Evolutionary conservation across 2,888 invertebrate species (phyloP).

Genomic region (Aspidapion aeneum): DNA sequence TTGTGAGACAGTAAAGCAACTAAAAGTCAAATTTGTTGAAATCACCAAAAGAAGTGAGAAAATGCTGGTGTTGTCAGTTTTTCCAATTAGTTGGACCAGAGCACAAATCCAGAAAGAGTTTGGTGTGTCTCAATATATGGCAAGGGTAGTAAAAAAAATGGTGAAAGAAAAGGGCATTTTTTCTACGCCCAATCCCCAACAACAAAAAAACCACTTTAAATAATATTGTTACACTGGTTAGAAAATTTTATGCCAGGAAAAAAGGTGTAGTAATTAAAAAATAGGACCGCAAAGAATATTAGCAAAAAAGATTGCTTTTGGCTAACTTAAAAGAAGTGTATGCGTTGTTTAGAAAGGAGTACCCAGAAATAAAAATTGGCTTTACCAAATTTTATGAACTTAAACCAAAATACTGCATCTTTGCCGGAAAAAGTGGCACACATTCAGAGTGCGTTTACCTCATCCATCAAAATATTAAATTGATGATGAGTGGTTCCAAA

Average conservation of each 20-base stretch:
- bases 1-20: neutral
- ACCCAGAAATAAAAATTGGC: neutral
- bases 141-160: neutral
- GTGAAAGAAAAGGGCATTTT: neutral
- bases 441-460: neutral
- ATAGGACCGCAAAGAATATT: neutral
- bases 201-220: neutral
- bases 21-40: neutral
- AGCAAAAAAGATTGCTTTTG: neutral
- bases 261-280: neutral
- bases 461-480: neutral
- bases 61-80: neutral
- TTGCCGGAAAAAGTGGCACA: no score
- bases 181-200: neutral
- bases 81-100: neutral
- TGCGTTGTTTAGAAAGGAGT: neutral
- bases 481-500: no score
- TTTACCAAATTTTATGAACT: neutral
- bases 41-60: neutral
- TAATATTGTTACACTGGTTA: neutral
- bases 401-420: no score
- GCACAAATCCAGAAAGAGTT: neutral
- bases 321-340: neutral
- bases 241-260: neutral
- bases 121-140: neutral